A percentile compares a stretch with the other conserved stretches of the same genome.
Conservation (phyloP, 2,888 invertebrate genomes). For the Plebejus argus region DNA sequence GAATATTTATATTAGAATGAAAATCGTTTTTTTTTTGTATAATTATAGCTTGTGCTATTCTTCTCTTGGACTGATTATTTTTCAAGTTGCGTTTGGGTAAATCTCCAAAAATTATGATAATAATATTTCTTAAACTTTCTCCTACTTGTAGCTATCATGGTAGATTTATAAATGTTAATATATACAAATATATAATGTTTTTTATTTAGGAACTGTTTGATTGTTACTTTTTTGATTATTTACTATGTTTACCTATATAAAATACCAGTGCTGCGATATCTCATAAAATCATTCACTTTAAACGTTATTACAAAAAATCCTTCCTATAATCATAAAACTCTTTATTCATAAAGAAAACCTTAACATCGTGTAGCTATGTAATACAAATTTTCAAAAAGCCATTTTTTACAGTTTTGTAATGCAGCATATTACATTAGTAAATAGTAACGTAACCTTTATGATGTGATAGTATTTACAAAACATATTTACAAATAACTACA, state of each 20-base stretch:
- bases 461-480: not conserved
- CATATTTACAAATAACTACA: not conserved
- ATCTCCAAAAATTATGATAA: no score
- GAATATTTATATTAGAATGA: not conserved
- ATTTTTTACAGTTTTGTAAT: not conserved
- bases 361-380: not conserved
- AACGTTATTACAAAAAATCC: no score
- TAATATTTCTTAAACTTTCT: not conserved
- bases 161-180: not conserved
- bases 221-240: slow-evolving; percentile 37
- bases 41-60: no score
- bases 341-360: not conserved
- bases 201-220: not conserved
- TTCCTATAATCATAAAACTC: not conserved
- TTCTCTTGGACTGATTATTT: not conserved
- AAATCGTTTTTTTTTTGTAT: no score
- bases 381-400: not conserved
- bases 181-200: not conserved
- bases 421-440: not conserved
- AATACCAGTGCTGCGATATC: no score
- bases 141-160: not conserved
- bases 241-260: no score
- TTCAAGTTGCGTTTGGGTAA: not conserved
- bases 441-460: not conserved
- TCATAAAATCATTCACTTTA: no score